Conservation (phyloP, 2,797 vertebrate species). For the Arremon aurantiirostris region DNA sequence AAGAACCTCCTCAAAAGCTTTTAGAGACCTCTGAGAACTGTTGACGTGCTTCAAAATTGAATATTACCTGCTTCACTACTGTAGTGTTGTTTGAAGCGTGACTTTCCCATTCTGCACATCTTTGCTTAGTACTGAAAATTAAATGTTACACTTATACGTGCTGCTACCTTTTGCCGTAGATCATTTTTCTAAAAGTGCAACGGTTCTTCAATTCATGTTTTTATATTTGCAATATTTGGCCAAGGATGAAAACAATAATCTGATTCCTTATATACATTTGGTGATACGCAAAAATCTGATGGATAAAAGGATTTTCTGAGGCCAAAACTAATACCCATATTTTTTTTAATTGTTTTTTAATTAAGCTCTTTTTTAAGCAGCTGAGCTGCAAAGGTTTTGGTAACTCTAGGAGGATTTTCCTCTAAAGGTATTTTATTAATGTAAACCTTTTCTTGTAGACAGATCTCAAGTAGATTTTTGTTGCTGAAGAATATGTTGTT, state of each 20-base stretch:
- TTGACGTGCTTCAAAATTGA: neutral
- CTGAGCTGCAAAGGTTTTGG: neutral
- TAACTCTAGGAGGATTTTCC: neutral
- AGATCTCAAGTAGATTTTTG: neutral
- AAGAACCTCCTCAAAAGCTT: neutral
- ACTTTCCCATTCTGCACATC: neutral
- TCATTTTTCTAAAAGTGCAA: neutral
- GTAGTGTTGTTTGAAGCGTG: neutral
- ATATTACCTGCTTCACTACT: neutral
- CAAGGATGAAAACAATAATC: slow-evolving; percentile 75
- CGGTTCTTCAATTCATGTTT: neutral
- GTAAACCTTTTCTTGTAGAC: neutral
- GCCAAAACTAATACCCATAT: slow-evolving; percentile 53
- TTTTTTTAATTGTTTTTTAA: neutral
- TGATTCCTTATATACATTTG: slow-evolving; percentile 58
- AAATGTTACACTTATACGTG: neutral
- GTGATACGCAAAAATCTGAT: slow-evolving; percentile 68
- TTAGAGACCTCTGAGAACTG: neutral
- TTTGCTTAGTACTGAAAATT: neutral
- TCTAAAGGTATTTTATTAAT: neutral
- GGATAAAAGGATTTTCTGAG: slow-evolving; percentile 81
- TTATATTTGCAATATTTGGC: slow-evolving; percentile 58
- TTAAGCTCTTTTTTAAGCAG: neutral
- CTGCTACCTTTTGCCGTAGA: neutral
- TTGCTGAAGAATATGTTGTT: neutral